phyloP scores from a whole-genome alignment of 2,888 invertebrate species.

The Cosmia trapezina region DNA sequence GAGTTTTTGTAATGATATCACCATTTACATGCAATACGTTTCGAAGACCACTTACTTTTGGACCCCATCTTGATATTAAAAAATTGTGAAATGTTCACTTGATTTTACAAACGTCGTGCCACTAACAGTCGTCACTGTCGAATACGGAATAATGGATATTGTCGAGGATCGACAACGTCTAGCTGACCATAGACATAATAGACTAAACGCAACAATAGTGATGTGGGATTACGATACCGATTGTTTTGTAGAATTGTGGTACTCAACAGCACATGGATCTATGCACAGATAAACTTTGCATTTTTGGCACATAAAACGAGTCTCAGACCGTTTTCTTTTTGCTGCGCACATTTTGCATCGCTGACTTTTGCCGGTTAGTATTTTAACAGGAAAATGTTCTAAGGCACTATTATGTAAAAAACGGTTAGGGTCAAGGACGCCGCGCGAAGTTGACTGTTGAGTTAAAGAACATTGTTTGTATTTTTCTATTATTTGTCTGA shows the following conservation, averaged over 20 bases:
- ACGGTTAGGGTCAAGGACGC: slow-evolving; percentile 22
- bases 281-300: slow-evolving; percentile 33
- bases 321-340: slow-evolving; percentile 25
- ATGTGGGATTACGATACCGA: slow-evolving; percentile 15
- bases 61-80: slow-evolving; percentile 20
- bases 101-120: slow-evolving; percentile 22
- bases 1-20: slow-evolving; percentile 29
- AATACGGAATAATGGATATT: slow-evolving; percentile 11
- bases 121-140: slow-evolving; percentile 4
- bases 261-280: slow-evolving; percentile 26
- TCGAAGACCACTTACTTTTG: slow-evolving; percentile 30
- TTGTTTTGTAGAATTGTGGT: slow-evolving; percentile 24
- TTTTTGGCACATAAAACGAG: slow-evolving; percentile 34
- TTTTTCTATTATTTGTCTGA: slow-evolving; percentile 24
- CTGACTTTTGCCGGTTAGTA: slow-evolving; percentile 31
- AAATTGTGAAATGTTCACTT: slow-evolving; percentile 7
- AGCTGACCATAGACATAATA: slow-evolving; percentile 16
- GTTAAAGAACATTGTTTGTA: slow-evolving; percentile 19
- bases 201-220: slow-evolving; percentile 27
- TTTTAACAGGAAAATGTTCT: slow-evolving; percentile 22
- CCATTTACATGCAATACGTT: slow-evolving; percentile 36
- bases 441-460: slow-evolving; percentile 24
- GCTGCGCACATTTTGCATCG: slow-evolving; percentile 37
- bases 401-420: slow-evolving; percentile 18
- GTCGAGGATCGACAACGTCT: slow-evolving; percentile 6